Evolutionary conservation across 2,888 invertebrate species (phyloP).

Genomic region (Oscheius myriophilus): DNA sequence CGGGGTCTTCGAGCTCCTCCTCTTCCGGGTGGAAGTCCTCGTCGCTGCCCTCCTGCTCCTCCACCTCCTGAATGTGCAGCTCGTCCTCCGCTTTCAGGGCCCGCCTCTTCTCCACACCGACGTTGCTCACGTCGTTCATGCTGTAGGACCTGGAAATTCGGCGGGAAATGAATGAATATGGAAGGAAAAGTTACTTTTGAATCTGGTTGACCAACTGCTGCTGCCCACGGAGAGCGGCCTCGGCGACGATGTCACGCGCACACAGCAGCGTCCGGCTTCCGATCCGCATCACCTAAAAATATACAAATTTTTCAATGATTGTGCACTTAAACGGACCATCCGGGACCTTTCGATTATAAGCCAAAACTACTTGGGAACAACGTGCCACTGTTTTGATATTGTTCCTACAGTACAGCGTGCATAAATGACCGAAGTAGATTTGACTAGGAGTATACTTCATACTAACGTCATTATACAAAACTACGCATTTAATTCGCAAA

Average conservation of each 20-base stretch:
- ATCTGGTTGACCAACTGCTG: constrained; percentile 64
- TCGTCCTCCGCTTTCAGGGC: constrained; percentile 32
- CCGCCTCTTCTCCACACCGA: constrained; percentile 30
- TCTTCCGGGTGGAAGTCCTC: constrained; percentile 32
- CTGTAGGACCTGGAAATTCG: constrained; percentile 52
- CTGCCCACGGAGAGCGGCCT: constrained; percentile 69
- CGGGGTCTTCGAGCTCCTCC: constrained; percentile 13
- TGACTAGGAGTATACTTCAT: neutral
- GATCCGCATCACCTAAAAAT: constrained; percentile 58
- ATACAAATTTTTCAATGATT: neutral
- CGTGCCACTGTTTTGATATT: no score
- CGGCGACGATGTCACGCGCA: constrained; percentile 68
- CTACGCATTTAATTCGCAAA: no score
- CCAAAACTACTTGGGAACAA: no score
- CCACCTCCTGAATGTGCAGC: constrained; percentile 41
- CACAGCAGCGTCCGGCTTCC: constrained; percentile 64
- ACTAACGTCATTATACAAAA: no score
- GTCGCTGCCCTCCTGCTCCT: constrained; percentile 34
- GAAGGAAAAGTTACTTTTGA: constrained; percentile 39
- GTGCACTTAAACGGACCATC: neutral
- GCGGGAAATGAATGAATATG: neutral
- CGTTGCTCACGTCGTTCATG: constrained; percentile 55
- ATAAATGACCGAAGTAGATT: neutral
- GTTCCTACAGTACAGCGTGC: no score
- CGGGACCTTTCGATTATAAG: neutral